Base-by-base conservation (phyloP, 2,888 invertebrate genomes). In the Ornithoptera priamus region DNA sequence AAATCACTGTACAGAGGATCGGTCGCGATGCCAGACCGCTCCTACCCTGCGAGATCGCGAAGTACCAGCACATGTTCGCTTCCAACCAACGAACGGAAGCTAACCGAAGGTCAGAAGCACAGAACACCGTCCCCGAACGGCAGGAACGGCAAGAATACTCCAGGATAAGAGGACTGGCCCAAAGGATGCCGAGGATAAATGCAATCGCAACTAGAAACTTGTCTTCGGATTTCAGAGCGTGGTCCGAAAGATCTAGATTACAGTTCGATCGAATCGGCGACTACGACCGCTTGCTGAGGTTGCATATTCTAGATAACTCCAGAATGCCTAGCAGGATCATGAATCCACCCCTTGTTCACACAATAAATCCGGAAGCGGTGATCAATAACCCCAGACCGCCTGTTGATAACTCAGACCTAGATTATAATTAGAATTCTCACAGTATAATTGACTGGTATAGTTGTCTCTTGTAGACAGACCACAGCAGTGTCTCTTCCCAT, bases 1-100 rank as follows among this genome's bases (percentile, higher is more conserved):
- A 93, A 72, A 93, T 94, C 72, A 92, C 94, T 0, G 93, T 94
- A 12, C 94, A 94, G 72, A 83, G 93, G 69, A 90, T 94, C 30
- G 93, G 93, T 6, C 85, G 93, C 22, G 94, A 94, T 76, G 94
- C 94, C 0, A 78, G 94, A 61, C 93, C 93, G 3, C 76, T 94
- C 8, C 83, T 92, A 36, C 86, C 93, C 0, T 85, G 87, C 56
- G 94, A 94, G 76, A 85, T 94, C 69, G 89, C 93, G 17, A 77
- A 84, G 50, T 87, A 89, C 75, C 90, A 90, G 67, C 91, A 92
- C 75, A 89, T 92, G 89, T 90, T 92, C 72, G 78, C 87, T 0
- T 79, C 83, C 0, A 78, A 75, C 20, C 81, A 82, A 15, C 75
- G 83, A 1, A 57, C 69, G 10, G 83, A 84, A 53, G 73, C 65